Conservation (phyloP, 2,888 invertebrate species). For the Halocaridina rubra region DNA sequence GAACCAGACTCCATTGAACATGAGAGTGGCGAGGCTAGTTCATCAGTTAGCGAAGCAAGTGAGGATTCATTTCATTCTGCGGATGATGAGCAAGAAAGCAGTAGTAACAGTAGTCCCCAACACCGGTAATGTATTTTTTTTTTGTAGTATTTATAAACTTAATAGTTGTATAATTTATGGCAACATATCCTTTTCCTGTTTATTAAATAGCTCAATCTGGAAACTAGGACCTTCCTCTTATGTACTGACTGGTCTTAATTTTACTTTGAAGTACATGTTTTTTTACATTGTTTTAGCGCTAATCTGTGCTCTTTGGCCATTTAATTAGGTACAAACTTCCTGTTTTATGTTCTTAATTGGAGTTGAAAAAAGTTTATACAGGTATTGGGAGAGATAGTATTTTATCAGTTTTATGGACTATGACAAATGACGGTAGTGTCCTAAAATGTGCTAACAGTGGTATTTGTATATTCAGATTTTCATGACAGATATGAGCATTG, state of each 20-base stretch:
- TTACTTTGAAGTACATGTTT: neutral
- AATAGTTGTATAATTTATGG: neutral
- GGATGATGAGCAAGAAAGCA: slow-evolving; percentile 5
- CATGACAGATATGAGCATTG: neutral
- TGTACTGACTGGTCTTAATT: no score
- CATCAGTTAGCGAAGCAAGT: slow-evolving; percentile 26
- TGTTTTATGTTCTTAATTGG: no score
- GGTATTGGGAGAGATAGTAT: no score
- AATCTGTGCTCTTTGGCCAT: no score
- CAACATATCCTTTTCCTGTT: no score
- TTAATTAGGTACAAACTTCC: no score
- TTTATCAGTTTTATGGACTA: neutral
- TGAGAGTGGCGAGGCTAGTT: neutral
- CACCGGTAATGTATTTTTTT: neutral
- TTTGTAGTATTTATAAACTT: neutral
- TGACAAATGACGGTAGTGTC: neutral
- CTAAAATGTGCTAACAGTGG: neutral
- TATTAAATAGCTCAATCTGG: no score
- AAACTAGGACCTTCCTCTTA: no score
- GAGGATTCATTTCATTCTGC: slow-evolving; percentile 38
- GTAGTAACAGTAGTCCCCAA: neutral
- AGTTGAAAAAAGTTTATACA: no score
- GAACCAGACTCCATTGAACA: no score
- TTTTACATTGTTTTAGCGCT: no score
- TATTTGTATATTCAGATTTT: neutral